Conservation (phyloP, 2,113 vertebrate genomes). For the Campylomormyrus numenius region DNA sequence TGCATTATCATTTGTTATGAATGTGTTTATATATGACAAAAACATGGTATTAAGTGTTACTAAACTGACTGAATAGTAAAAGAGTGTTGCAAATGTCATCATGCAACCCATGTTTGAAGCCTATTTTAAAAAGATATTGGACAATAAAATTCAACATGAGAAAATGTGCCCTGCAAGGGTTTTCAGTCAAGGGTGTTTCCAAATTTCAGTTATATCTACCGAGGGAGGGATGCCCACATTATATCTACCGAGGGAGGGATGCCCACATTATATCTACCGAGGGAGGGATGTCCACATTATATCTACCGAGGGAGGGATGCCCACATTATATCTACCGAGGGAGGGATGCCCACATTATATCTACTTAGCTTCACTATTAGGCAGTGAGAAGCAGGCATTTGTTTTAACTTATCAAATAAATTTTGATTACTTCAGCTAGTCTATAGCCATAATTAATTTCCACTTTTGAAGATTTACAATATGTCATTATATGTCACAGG, state of each 20-base stretch:
- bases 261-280: too few species aligned
- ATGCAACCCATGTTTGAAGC: not conserved
- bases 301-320: too few species aligned
- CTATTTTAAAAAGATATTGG: not conserved
- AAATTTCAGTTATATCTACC: too few species aligned
- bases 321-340: too few species aligned
- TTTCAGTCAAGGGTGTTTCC: not conserved
- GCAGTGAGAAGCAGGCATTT: not conserved
- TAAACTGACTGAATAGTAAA: not conserved
- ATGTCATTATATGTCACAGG: not conserved
- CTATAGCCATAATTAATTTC: not conserved
- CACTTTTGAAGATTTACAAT: not conserved
- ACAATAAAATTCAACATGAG: not conserved
- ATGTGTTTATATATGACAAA: too few species aligned
- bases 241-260: too few species aligned
- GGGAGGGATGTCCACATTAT: too few species aligned
- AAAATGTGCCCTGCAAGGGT: not conserved
- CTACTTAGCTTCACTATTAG: not conserved
- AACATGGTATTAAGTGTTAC: too few species aligned
- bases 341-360: too few species aligned
- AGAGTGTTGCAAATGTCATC: not conserved
- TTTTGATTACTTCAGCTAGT: not conserved
- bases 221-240: too few species aligned
- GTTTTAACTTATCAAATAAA: not conserved
- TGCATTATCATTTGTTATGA: too few species aligned